phyloP scores from a whole-genome alignment of 2,888 invertebrate species.

The Dusona sp. region DNA sequence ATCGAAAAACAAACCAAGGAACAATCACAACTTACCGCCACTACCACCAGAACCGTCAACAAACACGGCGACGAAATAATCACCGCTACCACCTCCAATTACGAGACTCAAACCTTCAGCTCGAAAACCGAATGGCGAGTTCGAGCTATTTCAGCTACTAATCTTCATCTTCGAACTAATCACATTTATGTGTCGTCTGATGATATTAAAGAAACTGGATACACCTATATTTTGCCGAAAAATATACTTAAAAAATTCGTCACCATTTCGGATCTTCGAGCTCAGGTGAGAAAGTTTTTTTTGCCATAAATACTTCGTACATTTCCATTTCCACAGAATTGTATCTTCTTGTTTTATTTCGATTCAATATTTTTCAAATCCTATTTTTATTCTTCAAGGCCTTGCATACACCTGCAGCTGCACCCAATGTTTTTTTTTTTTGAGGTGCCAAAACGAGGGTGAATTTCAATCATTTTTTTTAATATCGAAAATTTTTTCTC shows the following conservation, averaged over 20 bases:
- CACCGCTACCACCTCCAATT: slow-evolving; percentile 99
- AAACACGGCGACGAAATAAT: slow-evolving; percentile 99
- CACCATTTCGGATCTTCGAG: slow-evolving; percentile 98
- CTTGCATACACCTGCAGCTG: too few relatives aligned
- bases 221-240: slow-evolving; percentile 97
- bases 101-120: slow-evolving; percentile 99
- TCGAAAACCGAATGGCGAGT: slow-evolving; percentile 99
- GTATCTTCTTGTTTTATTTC: slow-evolving; percentile 28
- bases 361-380: background rate
- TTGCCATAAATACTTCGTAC: background rate
- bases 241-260: slow-evolving; percentile 99
- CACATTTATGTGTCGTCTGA: slow-evolving; percentile 99
- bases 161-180: slow-evolving; percentile 98
- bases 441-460: too few relatives aligned
- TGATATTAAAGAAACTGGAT: slow-evolving; percentile 99
- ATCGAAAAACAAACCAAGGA: slow-evolving; percentile 99
- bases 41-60: slow-evolving; percentile 99
- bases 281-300: slow-evolving; percentile 89
- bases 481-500: too few relatives aligned
- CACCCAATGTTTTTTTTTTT: too few relatives aligned
- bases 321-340: background rate
- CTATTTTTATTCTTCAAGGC: background rate
- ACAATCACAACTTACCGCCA: slow-evolving; percentile 98
- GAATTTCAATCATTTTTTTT: too few relatives aligned
- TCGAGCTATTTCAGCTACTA: slow-evolving; percentile 98